These are phyloP conservation scores for Manis pentadactyla DNA, from an alignment of 2,797 vertebrate genomes.

Conservation along the genomic window DNA sequence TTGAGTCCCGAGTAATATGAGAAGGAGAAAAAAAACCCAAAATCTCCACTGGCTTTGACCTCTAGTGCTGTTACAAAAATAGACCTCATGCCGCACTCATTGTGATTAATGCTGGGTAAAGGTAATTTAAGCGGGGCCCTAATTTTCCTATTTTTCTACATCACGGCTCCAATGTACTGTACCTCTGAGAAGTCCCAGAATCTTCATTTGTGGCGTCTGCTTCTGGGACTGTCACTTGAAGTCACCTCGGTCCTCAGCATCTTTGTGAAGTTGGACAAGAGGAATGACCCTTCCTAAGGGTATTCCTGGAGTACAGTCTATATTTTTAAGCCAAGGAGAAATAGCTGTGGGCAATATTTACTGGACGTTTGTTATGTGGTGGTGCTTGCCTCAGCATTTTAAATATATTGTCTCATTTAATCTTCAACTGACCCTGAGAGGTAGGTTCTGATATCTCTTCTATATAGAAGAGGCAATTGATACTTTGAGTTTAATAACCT, in stretches of 20 bases:
- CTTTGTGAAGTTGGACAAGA: constrained; percentile 18
- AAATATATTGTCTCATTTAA: constrained; percentile 33
- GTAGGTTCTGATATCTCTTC: not conserved
- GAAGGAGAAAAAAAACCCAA: constrained; percentile 79
- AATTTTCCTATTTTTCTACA: constrained; percentile 85
- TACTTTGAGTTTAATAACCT: not conserved
- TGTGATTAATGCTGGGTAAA: constrained; percentile 88
- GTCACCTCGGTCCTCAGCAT: constrained; percentile 51
- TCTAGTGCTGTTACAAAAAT: constrained; percentile 86
- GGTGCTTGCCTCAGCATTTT: not conserved
- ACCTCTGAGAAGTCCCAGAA: constrained; percentile 24
- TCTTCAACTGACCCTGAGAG: not conserved
- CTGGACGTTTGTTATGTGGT: not conserved
- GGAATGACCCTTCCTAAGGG: not conserved
- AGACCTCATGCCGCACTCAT: constrained; percentile 83
- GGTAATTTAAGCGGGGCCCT: constrained; percentile 86
- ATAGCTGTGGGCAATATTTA: not conserved
- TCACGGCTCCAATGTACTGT: constrained; percentile 75
- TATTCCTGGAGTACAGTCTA: not conserved
- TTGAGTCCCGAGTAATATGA: constrained; percentile 81
- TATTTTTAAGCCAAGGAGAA: constrained; percentile 12
- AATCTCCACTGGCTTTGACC: constrained; percentile 85
- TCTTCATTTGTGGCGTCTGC: not conserved
- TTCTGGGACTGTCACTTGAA: not conserved
- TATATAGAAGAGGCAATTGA: not conserved